These are phyloP conservation scores for Athripsodes cinereus DNA, from an alignment of 2,888 invertebrate genomes.

Conservation along the genomic window DNA sequence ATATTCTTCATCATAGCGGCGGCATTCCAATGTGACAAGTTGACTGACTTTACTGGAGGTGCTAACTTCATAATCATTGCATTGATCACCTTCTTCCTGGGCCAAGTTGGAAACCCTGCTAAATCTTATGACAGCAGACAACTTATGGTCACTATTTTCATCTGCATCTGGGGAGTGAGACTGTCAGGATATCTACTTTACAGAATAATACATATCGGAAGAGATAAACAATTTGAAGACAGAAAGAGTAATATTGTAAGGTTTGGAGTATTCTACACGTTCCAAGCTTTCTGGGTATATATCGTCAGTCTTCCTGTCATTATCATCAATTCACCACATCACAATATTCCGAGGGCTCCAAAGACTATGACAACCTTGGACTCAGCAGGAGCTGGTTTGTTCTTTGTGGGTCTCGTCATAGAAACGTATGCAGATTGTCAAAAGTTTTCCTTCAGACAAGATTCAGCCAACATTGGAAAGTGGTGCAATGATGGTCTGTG, in stretches of 20 bases:
- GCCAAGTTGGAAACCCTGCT: slow-evolving; percentile 64
- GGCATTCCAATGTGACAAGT: slow-evolving; percentile 80
- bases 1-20: slow-evolving; percentile 84
- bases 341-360: slow-evolving; percentile 66
- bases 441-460: slow-evolving; percentile 85
- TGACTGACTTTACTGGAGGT: slow-evolving; percentile 91
- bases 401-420: slow-evolving; percentile 75
- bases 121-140: slow-evolving; percentile 83
- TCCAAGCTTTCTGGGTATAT: slow-evolving; percentile 89
- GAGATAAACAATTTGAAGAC: slow-evolving; percentile 88
- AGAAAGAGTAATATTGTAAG: slow-evolving; percentile 77
- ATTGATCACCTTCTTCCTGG: slow-evolving; percentile 78
- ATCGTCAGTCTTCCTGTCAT: slow-evolving; percentile 88
- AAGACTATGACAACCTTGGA: slow-evolving; percentile 85
- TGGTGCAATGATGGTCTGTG: slow-evolving; percentile 91
- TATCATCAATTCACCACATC: slow-evolving; percentile 80
- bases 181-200: slow-evolving; percentile 86
- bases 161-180: slow-evolving; percentile 82
- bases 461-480: slow-evolving; percentile 82
- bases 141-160: slow-evolving; percentile 83
- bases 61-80: slow-evolving; percentile 89
- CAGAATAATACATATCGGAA: slow-evolving; percentile 82
- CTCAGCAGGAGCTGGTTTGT: slow-evolving; percentile 78
- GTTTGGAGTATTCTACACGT: slow-evolving; percentile 91
- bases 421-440: slow-evolving; percentile 91